Conservation (phyloP, 2,888 invertebrate species). For the Ophion costatus region DNA sequence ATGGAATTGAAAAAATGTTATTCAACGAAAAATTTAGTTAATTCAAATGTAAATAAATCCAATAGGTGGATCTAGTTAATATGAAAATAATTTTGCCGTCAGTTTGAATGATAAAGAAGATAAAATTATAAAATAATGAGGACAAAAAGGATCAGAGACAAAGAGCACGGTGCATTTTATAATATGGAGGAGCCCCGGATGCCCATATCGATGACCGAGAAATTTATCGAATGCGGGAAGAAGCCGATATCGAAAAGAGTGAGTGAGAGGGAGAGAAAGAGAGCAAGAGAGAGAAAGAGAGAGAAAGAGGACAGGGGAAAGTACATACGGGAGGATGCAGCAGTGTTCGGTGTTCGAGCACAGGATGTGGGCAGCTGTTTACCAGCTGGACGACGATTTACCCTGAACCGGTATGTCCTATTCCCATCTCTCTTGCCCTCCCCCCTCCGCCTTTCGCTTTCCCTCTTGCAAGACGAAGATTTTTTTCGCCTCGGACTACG, state of each 20-base stretch:
- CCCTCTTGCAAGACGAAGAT: neutral
- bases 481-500: neutral
- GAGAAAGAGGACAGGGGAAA: conserved; percentile 42
- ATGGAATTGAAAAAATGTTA: too few species aligned
- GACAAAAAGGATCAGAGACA: conserved; percentile 14
- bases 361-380: conserved; percentile 82
- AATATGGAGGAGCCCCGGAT: neutral
- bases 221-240: conserved; percentile 55
- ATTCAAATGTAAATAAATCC: too few species aligned
- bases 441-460: neutral
- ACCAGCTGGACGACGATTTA: conserved; percentile 81
- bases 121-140: neutral
- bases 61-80: too few species aligned
- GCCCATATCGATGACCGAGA: conserved; percentile 37
- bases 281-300: conserved; percentile 1
- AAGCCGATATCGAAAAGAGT: conserved; percentile 20
- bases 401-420: conserved; percentile 59
- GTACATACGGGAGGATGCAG: conserved; percentile 65
- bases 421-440: conserved; percentile 31
- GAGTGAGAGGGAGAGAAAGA: neutral
- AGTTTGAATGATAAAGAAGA: too few species aligned
- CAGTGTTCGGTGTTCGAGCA: conserved; percentile 59
- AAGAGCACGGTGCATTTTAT: neutral
- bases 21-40: too few species aligned
- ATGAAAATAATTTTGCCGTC: too few species aligned